phyloP scores from a whole-genome alignment of 2,113 vertebrate genomes.

The Ictidomys tridecemlineatus region DNA sequence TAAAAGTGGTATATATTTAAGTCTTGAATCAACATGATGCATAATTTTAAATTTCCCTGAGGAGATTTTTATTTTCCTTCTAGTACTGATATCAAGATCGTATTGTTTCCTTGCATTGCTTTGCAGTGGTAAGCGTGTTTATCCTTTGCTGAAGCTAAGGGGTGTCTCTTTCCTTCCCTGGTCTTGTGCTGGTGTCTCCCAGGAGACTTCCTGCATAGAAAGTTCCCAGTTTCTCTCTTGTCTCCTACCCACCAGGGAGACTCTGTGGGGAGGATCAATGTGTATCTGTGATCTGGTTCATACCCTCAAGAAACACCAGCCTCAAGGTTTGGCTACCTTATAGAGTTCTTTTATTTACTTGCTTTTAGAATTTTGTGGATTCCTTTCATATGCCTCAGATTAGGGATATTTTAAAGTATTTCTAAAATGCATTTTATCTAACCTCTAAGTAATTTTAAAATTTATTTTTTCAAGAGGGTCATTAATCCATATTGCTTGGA shows the following conservation, averaged over 20 bases:
- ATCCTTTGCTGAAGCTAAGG: neutral
- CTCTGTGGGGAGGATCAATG: neutral
- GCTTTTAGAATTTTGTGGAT: neutral
- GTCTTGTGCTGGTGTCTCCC: rapidly evolving
- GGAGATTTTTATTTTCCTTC: neutral
- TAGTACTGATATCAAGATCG: neutral
- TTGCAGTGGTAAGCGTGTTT: too few relatives aligned
- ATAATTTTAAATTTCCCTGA: neutral
- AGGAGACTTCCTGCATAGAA: rapidly evolving
- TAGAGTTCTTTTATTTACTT: neutral
- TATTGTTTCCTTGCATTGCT: neutral
- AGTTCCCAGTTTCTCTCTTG: rapidly evolving
- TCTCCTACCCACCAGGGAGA: rapidly evolving
- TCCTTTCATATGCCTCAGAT: neutral
- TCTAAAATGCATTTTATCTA: neutral
- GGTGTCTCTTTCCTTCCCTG: too few relatives aligned
- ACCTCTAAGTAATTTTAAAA: neutral
- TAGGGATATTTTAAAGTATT: neutral
- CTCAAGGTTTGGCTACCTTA: rapidly evolving
- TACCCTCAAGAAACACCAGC: neutral
- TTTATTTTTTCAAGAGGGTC: neutral
- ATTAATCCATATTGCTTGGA: neutral
- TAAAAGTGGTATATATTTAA: neutral
- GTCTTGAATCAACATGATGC: rapidly evolving
- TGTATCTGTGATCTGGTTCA: rapidly evolving